Evolutionary conservation across 53 echinoderm and acorn worm genomes (phyloP).

Genomic region (Echinarachnius parma): DNA sequence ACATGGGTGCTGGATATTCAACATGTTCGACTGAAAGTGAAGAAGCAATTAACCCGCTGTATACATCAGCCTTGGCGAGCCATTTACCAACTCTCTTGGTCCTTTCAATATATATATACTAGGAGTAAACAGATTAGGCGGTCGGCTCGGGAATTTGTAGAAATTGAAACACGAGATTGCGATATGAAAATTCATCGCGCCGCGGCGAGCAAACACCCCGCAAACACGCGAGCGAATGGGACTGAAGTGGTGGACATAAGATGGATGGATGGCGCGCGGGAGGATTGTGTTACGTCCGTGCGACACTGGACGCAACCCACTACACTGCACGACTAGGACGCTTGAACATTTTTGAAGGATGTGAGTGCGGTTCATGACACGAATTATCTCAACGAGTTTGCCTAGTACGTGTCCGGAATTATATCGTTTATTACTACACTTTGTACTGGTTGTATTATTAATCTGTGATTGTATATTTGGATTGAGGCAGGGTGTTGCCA

Average conservation of each 20-base stretch:
- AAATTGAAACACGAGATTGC: slow-evolving; percentile 1
- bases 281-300: not conserved
- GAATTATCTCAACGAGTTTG: slow-evolving; percentile 39
- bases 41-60: too few species aligned
- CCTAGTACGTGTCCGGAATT: slow-evolving; percentile 35
- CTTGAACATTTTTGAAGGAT: too few species aligned
- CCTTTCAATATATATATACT: too few species aligned
- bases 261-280: slow-evolving; percentile 13
- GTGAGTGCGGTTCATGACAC: slow-evolving; percentile 28
- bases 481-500: too few species aligned
- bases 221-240: slow-evolving; percentile 19
- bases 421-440: not conserved
- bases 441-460: not conserved
- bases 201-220: slow-evolving; percentile 6
- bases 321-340: not conserved
- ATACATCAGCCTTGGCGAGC: too few species aligned
- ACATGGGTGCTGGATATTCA: too few species aligned
- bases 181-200: slow-evolving; percentile 30
- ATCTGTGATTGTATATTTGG: not conserved
- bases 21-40: too few species aligned
- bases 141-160: too few species aligned
- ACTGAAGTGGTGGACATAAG: slow-evolving; percentile 26
- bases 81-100: too few species aligned
- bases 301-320: slow-evolving; percentile 4
- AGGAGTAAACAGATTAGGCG: too few species aligned